These are phyloP conservation scores for Ictalurus furcatus DNA, from an alignment of 2,113 vertebrate genomes.

Conservation along the genomic window DNA sequence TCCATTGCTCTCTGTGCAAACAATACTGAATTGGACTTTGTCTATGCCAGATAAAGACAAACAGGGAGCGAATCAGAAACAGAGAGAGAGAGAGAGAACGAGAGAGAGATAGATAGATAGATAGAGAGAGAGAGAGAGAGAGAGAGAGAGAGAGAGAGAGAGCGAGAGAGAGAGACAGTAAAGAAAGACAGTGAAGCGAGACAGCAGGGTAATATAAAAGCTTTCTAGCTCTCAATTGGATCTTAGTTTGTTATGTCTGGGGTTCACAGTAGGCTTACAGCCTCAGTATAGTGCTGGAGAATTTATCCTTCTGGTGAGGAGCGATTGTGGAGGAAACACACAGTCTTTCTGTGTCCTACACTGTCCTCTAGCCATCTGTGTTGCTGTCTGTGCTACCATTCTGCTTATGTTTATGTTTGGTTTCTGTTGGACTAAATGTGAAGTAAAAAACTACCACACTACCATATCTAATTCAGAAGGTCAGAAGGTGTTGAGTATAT, in stretches of 20 bases:
- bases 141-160: neutral
- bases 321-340: neutral
- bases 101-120: neutral
- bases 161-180: neutral
- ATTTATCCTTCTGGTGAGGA: neutral
- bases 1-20: conserved; percentile 24
- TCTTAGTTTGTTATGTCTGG: conserved; percentile 34
- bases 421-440: neutral
- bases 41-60: neutral
- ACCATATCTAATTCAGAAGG: neutral
- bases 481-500: neutral
- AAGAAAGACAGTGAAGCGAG: neutral
- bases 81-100: neutral
- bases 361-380: conserved; percentile 13
- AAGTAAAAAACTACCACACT: neutral
- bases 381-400: neutral
- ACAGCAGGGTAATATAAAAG: neutral
- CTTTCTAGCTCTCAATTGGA: neutral
- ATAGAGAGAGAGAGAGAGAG: neutral
- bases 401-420: conserved; percentile 11
- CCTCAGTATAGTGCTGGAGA: neutral
- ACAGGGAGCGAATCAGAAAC: neutral
- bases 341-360: neutral
- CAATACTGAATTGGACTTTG: conserved; percentile 43
- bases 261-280: neutral